Evolutionary conservation across 2,888 invertebrate genomes (phyloP).

Genomic region (Drosophila borealis): DNA sequence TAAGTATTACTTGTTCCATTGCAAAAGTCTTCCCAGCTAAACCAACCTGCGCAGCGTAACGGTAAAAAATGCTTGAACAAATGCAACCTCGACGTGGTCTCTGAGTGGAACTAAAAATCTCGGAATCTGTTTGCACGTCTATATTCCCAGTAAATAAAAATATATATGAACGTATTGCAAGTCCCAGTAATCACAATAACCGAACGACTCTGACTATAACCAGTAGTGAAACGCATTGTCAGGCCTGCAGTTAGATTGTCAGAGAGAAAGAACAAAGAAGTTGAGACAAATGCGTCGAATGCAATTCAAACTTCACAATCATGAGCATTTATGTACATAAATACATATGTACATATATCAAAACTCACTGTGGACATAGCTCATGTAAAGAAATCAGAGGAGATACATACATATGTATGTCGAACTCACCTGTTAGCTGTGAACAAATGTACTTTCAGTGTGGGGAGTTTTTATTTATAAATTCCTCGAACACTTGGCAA

Average conservation of each 20-base stretch:
- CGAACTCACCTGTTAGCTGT: slow-evolving; percentile 12
- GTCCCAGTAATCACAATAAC: slow-evolving; percentile 2
- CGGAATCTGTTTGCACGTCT: not conserved
- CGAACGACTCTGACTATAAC: slow-evolving; percentile 13
- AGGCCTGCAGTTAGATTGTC: slow-evolving; percentile 19
- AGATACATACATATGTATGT: not conserved
- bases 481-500: not conserved
- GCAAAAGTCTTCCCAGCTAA: slow-evolving; percentile 18
- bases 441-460: slow-evolving; percentile 3
- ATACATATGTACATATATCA: slow-evolving; percentile 6
- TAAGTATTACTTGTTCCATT: slow-evolving; percentile 28
- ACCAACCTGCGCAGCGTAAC: slow-evolving; percentile 53
- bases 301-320: slow-evolving; percentile 12
- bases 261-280: slow-evolving; percentile 18
- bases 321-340: not conserved
- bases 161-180: no score
- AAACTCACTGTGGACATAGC: slow-evolving; percentile 10
- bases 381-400: not conserved
- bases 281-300: slow-evolving; percentile 10
- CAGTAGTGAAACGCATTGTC: slow-evolving; percentile 1
- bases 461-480: slow-evolving; percentile 17
- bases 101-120: slow-evolving; percentile 25
- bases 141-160: not conserved
- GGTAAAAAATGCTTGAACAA: slow-evolving; percentile 49
- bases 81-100: slow-evolving; percentile 45